Percentiles rank a stretch among this genome's conserved stretches.
These are phyloP conservation scores for Parazoanthus darwini DNA, from an alignment of 92 coral and sea anemone species.

Conservation along the genomic window DNA sequence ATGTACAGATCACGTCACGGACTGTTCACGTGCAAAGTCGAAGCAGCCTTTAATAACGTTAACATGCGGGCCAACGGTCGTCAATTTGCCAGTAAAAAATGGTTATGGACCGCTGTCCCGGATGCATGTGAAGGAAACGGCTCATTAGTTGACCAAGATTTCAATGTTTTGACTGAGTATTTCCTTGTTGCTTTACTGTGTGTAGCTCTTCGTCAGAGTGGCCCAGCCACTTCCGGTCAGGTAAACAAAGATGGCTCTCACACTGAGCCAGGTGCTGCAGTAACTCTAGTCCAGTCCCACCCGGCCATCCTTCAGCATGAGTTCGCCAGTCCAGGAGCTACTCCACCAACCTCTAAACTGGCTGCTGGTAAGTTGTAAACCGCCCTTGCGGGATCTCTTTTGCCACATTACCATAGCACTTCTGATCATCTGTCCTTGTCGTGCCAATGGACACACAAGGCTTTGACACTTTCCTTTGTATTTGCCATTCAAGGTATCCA, in stretches of 20 bases:
- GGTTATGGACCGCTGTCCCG: too few relatives aligned
- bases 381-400: not conserved
- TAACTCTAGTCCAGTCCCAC: constrained; percentile 48
- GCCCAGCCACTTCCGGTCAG: constrained; percentile 35
- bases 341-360: constrained; percentile 74
- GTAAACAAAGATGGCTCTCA: constrained; percentile 61
- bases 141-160: too few relatives aligned
- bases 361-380: constrained; percentile 43
- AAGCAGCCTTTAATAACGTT: too few relatives aligned
- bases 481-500: too few relatives aligned
- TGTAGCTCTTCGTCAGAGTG: constrained; percentile 90
- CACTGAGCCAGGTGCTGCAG: constrained; percentile 48
- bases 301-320: constrained; percentile 75
- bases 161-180: not conserved
- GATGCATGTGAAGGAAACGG: too few relatives aligned
- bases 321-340: constrained; percentile 74
- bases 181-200: not conserved
- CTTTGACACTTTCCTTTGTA: not conserved
- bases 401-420: too few relatives aligned
- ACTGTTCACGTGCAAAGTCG: too few relatives aligned
- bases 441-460: too few relatives aligned
- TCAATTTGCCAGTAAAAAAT: not conserved
- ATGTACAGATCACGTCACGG: too few relatives aligned
- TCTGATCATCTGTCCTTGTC: too few relatives aligned
- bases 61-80: too few relatives aligned